Base-by-base conservation (phyloP, 2,888 invertebrate species). In the Cryptophagus acutangulus region DNA sequence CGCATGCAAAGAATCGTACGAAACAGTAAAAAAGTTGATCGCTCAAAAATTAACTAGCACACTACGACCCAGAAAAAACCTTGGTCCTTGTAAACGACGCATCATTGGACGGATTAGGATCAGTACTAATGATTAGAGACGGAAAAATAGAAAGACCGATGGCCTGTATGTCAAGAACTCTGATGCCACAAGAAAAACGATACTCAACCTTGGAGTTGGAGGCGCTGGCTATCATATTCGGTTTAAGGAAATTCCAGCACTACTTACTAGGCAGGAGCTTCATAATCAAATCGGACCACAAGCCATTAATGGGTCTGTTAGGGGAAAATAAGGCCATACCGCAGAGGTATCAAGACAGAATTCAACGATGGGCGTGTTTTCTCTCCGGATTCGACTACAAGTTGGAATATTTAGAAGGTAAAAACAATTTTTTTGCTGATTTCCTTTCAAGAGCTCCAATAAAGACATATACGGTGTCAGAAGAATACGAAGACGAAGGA, bases 101-200 rank as follows among this genome's bases (percentile, higher is more conserved):
- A 31, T n/a, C n/a, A 8, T 16, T 15, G 15, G 9, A 31, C 3
- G 31, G 31, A 2, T 15, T 31, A 31, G 34, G 38, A 5, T 46
- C 42, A n/a, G 33, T 37, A 8, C 16, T 47, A 10, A 33, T 25
- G 2, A 24, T 25, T 8, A 34, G 33, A 1, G 13, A 46, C 17
- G 50, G 50, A n/a, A 28, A 25, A 12, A n/a, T n/a, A n/a, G 48
- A 48, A 33, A 42, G 44, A 29, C 26, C 42, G 25, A 33, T 51
- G 2, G 34, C 33, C 6, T 51, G 38, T 44, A 45, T 40, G 2
- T 51, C 45, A 8, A 35, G 50, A 13, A 51, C 44, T 9, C 25
- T 50, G 6, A 35, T 34, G 24, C 33, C 39, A 33, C 29, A 36
- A 12, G 43, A 50, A 30, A 36, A 33, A 36, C 44, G 44, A n/a